Base-by-base conservation (phyloP, 1,140 invertebrate species). In the Gerris buenoi region DNA sequence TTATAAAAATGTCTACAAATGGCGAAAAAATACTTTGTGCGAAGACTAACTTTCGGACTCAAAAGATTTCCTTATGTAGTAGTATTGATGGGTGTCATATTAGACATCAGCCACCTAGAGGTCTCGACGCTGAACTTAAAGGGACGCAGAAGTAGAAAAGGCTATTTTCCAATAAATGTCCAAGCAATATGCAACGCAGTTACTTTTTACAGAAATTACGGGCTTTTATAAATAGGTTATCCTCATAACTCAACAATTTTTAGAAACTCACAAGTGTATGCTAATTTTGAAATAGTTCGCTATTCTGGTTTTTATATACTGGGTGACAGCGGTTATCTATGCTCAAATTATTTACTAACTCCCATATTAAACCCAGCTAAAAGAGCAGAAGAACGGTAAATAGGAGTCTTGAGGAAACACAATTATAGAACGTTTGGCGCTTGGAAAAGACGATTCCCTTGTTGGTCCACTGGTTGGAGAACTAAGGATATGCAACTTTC, bases 161-260 rank as follows among this genome's bases (percentile, higher is more conserved):
- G 71, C 25, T 78, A 72, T 70, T 78, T 78, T 70, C 77, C 77
- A 10, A 70, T 78, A n/a, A 78, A 78, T 65, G 74, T 78, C 5
- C 76, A 77, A 70, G 71, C 72, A 5, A 70, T 77, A 25, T 74
- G 71, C 66, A 73, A 75, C 72, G 65, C 73, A 63, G 69, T 18
- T 10, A 10, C 33, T 10, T 5, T 18, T 46, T 46, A 46, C 33
- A 10, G 33, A 46, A 46, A 18, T 46, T 5, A 46, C 33, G 18
- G 18, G 5, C 18, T 10, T 5, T 46, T 46, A 18, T 5, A 10
- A 10, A n/a, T n/a, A 10, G 33, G 33, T 10, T 46, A 10, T 18
- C 5, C 33, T 46, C 33, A 46, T 46, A 18, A 46, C 18, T 5
- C 33, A 5, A 46, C 33, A 10, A 46, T 46, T 46, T 46, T 10